Evolutionary conservation across 2,888 invertebrate species (phyloP), one percentile per base, ranked within the genome.

Genomic region (Griposia aprilina): DNA sequence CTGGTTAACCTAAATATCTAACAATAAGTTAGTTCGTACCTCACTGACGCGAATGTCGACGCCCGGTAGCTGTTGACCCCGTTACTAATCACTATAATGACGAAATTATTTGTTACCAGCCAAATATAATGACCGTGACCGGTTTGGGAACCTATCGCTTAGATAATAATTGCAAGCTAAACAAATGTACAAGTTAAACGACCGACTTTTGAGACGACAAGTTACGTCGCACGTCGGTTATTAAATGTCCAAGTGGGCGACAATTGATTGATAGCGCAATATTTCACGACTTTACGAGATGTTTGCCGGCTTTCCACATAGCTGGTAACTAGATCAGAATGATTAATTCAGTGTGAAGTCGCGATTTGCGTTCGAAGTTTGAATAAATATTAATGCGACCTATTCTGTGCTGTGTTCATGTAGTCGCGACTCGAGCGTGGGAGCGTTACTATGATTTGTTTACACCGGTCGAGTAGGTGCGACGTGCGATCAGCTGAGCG

Each of bases 361-460:
- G 62, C 67, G 77, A 86, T 87, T 83, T 85, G 81, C 75, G 81
- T 83, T 59, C 36, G 55, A 66, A 48, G 45, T 66, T 48, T 66
- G 41, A 60, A 88, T 90, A 88, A 90, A 90, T 91, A 89, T 89
- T 50, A 89, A 91, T 89, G 89, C 78, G 82, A 85, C 69, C 78
- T 90, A 78, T 84, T 81, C 78, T 76, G 74, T 78, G 86, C 79
- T 78, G 87, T 84, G 79, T 82, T 87, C 78, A 85, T 90, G 83
- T 88, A 85, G 86, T 84, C 82, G 83, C 84, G 83, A 72, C 15
- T 72, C 57, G 84, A 87, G 94, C 95, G 96, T 95, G 95, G 95
- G 94, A 94, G 94, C 90, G 89, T 90, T 95, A 96, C 95, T 96
- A 96, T 95, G 95, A 95, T 96, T 95, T 96, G 96, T 96, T 96